Evolutionary conservation across 1,140 invertebrate species (phyloP).

Genomic region (Elysia chlorotica): DNA sequence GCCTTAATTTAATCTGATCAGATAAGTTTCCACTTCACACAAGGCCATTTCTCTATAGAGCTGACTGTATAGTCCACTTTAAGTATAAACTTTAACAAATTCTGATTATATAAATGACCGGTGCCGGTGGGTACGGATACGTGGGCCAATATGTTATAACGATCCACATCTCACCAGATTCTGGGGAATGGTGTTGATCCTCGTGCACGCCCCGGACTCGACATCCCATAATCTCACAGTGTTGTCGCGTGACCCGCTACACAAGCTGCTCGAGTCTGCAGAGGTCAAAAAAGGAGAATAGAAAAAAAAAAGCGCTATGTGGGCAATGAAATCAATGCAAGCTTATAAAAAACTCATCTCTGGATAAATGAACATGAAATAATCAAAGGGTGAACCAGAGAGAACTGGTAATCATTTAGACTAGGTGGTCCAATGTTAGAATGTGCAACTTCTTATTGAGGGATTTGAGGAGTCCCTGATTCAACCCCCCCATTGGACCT

Average conservation of each 20-base stretch:
- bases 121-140: not conserved
- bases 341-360: not conserved
- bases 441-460: no score
- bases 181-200: conserved; percentile 49
- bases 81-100: no score
- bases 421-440: not conserved
- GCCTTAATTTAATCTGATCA: no score
- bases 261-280: conserved; percentile 48
- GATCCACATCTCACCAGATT: conserved; percentile 45
- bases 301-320: no score
- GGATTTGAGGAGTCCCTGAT: no score
- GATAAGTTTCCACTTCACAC: no score
- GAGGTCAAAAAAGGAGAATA: not conserved
- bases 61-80: no score
- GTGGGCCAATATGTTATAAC: not conserved
- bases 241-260: conserved; percentile 59
- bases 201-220: conserved; percentile 43
- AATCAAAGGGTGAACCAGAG: no score
- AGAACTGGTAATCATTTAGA: no score
- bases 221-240: conserved; percentile 57
- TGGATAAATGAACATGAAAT: not conserved
- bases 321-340: no score
- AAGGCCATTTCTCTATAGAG: no score
- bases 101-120: not conserved
- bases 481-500: no score